A percentile compares a stretch with the other conserved stretches of the same genome.
Evolutionary conservation across 2,113 vertebrate genomes (phyloP).

Genomic region (Paradoxurus hermaphroditus): DNA sequence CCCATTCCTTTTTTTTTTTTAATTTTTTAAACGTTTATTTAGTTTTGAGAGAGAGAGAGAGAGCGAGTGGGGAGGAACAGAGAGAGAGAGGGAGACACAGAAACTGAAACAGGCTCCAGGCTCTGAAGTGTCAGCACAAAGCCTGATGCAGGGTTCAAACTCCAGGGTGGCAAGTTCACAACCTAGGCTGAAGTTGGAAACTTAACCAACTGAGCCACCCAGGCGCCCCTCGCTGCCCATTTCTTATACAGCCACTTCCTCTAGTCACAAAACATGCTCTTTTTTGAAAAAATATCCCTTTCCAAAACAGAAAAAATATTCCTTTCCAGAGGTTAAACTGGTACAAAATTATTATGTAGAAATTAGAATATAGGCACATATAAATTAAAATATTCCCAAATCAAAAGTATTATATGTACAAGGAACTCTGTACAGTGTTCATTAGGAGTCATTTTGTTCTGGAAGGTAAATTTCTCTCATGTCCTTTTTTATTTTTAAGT

Average conservation of each 20-base stretch:
- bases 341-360: background rate
- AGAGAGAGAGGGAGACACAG: no score
- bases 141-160: no score
- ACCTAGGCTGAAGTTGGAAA: no score
- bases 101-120: no score
- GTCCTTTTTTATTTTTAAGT: no score
- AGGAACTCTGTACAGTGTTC: background rate
- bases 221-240: no score
- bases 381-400: slow-evolving; percentile 15
- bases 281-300: background rate
- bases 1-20: background rate
- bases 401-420: background rate
- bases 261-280: background rate
- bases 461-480: background rate
- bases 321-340: background rate
- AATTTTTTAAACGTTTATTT: no score
- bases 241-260: slow-evolving; percentile 6
- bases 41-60: no score
- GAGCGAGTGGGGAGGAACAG: no score
- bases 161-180: no score
- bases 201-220: no score
- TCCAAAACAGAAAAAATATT: background rate
- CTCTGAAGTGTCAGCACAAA: no score
- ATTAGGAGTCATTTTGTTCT: background rate
- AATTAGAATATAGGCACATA: background rate